These are phyloP conservation scores for Leptobrachium leishanense DNA, from an alignment of 2,113 vertebrate species.

Conservation along the genomic window DNA sequence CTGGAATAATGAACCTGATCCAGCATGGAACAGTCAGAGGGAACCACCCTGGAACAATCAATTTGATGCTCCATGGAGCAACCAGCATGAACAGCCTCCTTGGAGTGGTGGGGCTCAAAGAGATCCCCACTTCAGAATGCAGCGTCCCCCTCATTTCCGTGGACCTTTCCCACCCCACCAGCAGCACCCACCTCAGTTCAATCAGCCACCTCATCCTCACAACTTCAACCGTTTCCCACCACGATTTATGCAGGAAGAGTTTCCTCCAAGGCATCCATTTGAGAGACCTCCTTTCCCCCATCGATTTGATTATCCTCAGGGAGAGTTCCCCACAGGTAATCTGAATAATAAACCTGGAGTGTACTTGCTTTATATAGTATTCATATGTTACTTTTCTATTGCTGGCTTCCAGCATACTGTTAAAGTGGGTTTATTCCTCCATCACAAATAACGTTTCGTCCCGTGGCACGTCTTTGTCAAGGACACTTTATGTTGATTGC, in stretches of 20 bases:
- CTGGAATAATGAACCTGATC: conserved; percentile 89
- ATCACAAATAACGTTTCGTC: too few relatives aligned
- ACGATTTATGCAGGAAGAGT: conserved; percentile 96
- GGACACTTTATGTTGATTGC: too few relatives aligned
- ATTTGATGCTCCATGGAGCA: conserved; percentile 80
- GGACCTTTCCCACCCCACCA: conserved; percentile 94
- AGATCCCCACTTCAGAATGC: conserved; percentile 94
- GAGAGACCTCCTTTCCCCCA: conserved; percentile 92
- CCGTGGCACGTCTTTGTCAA: too few relatives aligned
- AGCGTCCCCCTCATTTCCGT: conserved; percentile 92
- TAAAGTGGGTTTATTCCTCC: too few relatives aligned
- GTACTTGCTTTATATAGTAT: too few relatives aligned
- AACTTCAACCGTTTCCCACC: conserved; percentile 95
- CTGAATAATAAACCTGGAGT: neutral
- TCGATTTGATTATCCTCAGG: conserved; percentile 91
- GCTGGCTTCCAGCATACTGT: too few relatives aligned
- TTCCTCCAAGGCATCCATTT: conserved; percentile 91
- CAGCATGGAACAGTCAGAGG: conserved; percentile 77
- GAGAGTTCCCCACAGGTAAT: conserved; percentile 87
- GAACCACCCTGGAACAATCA: conserved; percentile 84
- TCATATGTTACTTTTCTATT: too few relatives aligned
- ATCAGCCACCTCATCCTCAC: conserved; percentile 92
- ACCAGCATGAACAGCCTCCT: conserved; percentile 89
- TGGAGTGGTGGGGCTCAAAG: conserved; percentile 85
- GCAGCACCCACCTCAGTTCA: conserved; percentile 93